Conservation (phyloP, 2,888 invertebrate species). For the Pecten maximus region DNA sequence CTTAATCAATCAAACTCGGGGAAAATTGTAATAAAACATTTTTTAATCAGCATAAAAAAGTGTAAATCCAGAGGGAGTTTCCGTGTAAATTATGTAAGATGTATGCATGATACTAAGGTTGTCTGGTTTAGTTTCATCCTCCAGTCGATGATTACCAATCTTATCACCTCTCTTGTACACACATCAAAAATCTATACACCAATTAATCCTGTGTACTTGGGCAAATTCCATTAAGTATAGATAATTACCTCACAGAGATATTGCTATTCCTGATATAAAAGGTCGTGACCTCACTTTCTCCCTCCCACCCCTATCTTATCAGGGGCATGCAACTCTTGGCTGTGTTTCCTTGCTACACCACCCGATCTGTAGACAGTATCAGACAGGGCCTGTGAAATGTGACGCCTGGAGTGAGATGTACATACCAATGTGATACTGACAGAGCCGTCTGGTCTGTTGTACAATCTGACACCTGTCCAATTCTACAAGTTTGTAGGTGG, state of each 20-base stretch:
- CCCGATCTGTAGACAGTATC: neutral
- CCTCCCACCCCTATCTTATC: constrained; percentile 23
- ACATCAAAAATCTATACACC: constrained; percentile 30
- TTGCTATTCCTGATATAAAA: constrained; percentile 9
- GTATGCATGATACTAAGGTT: neutral
- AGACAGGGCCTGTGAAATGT: neutral
- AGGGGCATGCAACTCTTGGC: constrained; percentile 26
- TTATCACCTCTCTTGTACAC: neutral
- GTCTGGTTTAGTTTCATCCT: neutral
- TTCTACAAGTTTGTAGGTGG: neutral
- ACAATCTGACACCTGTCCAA: constrained; percentile 20
- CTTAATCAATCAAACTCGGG: neutral
- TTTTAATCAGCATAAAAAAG: constrained; percentile 22
- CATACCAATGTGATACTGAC: neutral
- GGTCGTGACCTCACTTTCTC: constrained; percentile 9
- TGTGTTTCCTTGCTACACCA: neutral
- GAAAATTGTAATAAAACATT: constrained; percentile 17
- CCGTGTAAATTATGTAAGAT: constrained; percentile 14
- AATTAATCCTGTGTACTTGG: constrained; percentile 15
- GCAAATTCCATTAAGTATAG: constrained; percentile 32
- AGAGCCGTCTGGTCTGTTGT: constrained; percentile 27
- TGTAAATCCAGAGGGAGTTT: neutral
- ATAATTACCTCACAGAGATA: constrained; percentile 8
- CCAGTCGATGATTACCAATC: neutral
- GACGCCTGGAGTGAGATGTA: constrained; percentile 19